These are phyloP conservation scores for Ptychobarbus kaznakovi DNA, from an alignment of 2,797 vertebrate genomes.

Conservation along the genomic window DNA sequence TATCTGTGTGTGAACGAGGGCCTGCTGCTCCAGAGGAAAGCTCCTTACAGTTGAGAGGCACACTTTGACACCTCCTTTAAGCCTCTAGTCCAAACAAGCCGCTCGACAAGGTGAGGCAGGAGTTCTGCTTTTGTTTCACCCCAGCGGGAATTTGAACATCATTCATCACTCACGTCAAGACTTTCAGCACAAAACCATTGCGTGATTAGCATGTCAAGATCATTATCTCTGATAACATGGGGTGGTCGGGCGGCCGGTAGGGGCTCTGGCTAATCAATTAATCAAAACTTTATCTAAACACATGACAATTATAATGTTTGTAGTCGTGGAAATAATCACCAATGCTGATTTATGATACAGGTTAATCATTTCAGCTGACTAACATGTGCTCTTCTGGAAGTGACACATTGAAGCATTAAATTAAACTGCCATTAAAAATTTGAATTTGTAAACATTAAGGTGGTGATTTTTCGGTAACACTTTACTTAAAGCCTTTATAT, in stretches of 20 bases:
- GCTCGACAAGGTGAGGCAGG: slow-evolving; percentile 54
- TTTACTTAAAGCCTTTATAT: not conserved
- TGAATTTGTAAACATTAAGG: not conserved
- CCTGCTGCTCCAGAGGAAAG: slow-evolving; percentile 30
- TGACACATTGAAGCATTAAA: not conserved
- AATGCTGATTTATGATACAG: not conserved
- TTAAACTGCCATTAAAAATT: not conserved
- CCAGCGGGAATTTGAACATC: slow-evolving; percentile 69
- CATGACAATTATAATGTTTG: slow-evolving; percentile 59
- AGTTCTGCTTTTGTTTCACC: slow-evolving; percentile 67
- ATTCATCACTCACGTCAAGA: slow-evolving; percentile 49
- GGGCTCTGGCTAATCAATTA: slow-evolving; percentile 44
- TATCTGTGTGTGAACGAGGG: slow-evolving; percentile 58
- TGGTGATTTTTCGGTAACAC: not conserved
- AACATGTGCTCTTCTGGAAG: not conserved
- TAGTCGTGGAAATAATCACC: slow-evolving; percentile 31
- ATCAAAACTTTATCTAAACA: slow-evolving; percentile 52
- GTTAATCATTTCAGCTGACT: not conserved
- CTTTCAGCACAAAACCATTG: slow-evolving; percentile 48
- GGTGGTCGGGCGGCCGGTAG: slow-evolving; percentile 11
- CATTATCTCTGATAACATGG: slow-evolving; percentile 35
- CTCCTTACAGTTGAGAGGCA: slow-evolving; percentile 62
- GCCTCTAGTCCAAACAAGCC: slow-evolving; percentile 65
- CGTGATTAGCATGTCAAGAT: slow-evolving; percentile 61
- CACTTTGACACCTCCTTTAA: slow-evolving; percentile 69